Conservation (phyloP, 2,113 vertebrate species). For the Climacteris rufus region DNA sequence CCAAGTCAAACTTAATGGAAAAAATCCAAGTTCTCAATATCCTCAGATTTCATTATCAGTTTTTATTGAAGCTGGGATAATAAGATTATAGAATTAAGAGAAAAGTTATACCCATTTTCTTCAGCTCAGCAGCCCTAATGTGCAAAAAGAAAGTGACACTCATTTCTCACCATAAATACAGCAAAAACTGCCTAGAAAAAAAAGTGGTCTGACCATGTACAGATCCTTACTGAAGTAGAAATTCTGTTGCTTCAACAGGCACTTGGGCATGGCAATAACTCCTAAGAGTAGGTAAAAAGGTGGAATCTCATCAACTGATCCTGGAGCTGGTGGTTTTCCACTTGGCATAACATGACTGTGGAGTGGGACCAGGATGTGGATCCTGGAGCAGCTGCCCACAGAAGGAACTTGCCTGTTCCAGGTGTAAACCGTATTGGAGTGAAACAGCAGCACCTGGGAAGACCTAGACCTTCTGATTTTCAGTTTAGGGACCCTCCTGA, state of each 20-base stretch:
- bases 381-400: neutral
- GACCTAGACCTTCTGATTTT: neutral
- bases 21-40: conserved; percentile 32
- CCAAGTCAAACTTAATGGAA: conserved; percentile 43
- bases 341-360: neutral
- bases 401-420: neutral
- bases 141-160: neutral
- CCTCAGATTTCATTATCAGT: conserved; percentile 45
- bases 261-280: neutral
- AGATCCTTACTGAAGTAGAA: neutral
- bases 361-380: neutral
- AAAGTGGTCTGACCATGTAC: neutral
- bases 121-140: conserved; percentile 32
- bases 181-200: neutral
- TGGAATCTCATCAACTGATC: neutral
- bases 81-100: conserved; percentile 61
- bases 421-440: no score
- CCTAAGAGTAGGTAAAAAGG: neutral
- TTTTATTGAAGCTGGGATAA: conserved; percentile 45
- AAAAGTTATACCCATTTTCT: conserved; percentile 41
- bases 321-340: neutral
- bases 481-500: neutral
- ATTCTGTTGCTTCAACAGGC: neutral
- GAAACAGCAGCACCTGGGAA: neutral
- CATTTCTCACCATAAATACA: conserved; percentile 24